Conservation (phyloP, 2,888 invertebrate genomes). For the Macroteleia sp. region DNA sequence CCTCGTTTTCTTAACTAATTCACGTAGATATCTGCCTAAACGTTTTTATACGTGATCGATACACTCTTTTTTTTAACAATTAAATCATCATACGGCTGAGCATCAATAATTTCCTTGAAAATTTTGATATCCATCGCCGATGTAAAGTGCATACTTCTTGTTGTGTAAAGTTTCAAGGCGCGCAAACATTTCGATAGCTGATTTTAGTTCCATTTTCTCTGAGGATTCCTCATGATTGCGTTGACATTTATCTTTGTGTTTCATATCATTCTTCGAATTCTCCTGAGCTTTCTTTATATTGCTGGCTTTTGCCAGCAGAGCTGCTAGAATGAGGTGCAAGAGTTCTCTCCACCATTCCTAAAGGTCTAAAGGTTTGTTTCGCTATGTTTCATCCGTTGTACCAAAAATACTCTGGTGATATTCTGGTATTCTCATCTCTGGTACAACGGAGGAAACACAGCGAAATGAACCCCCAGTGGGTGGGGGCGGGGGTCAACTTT, state of each 20-base stretch:
- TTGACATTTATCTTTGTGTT: slow-evolving; percentile 15
- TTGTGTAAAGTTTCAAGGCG: slow-evolving; percentile 30
- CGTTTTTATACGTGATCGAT: slow-evolving; percentile 47
- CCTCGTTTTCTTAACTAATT: slow-evolving; percentile 33
- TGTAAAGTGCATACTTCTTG: slow-evolving; percentile 31
- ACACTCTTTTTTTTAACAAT: too few relatives aligned
- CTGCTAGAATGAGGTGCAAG: too few relatives aligned
- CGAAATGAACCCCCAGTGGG: too few relatives aligned
- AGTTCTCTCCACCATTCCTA: too few relatives aligned
- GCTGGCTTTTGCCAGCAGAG: too few relatives aligned
- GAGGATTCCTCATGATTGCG: slow-evolving; percentile 54
- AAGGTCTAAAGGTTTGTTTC: too few relatives aligned
- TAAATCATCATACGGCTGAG: slow-evolving; percentile 24
- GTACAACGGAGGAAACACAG: too few relatives aligned
- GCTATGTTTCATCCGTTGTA: too few relatives aligned
- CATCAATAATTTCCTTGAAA: slow-evolving; percentile 33
- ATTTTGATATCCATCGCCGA: slow-evolving; percentile 40
- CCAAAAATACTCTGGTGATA: too few relatives aligned
- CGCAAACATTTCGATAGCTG: slow-evolving; percentile 41
- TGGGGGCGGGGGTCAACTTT: too few relatives aligned
- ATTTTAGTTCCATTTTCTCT: slow-evolving; percentile 60
- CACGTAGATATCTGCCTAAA: slow-evolving; percentile 25
- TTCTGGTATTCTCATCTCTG: too few relatives aligned
- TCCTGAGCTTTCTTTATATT: too few relatives aligned
- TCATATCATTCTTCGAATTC: slow-evolving; percentile 21